Base-by-base conservation (phyloP, 2,888 invertebrate species). In the Prosopocoilus inquinatus region DNA sequence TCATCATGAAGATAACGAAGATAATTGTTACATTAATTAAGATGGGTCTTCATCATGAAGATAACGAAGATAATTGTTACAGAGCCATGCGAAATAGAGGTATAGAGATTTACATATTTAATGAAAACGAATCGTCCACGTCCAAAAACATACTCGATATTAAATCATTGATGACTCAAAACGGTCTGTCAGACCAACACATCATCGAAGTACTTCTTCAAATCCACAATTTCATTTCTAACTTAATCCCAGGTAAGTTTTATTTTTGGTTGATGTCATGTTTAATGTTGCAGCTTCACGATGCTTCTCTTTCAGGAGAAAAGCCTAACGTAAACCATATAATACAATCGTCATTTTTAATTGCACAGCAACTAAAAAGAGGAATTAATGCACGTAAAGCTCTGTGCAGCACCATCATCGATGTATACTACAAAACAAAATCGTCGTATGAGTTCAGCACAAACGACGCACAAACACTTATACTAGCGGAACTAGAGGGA, bases 11-110 rank as follows among this genome's bases (percentile, higher is more conserved):
- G n/a, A n/a, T n/a, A n/a, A n/a, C n/a, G n/a, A n/a, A n/a, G n/a
- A n/a, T n/a, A n/a, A n/a, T n/a, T n/a, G n/a, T n/a, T n/a, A n/a
- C n/a, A n/a, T n/a, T n/a, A n/a, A n/a, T n/a, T n/a, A n/a, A n/a
- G n/a, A n/a, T n/a, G n/a, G n/a, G n/a, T n/a, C n/a, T 34, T 8
- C n/a, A 34, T 34, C 8, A 34, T 8, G 35, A 34, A 8, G 5
- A 38, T 4, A 38, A 38, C 5, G 9, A 36, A 13, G 3, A 13
- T 41, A 7, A 7, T n/a, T 16, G 9, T 41, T 41, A 41, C 16
- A 85, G 94, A 65, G 99, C 99, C 0, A 99, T 99, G 99, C 84
- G 98, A 57, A 99, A 99, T 76, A 84, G 99, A 69, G 96, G 98
- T 2, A 86, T 99, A 0, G 99, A 99, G 80, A 88, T 99, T 66